Percentiles rank a stretch among this genome's conserved stretches.
phyloP scores from a whole-genome alignment of 2,113 vertebrate species.

The Perca flavescens region DNA sequence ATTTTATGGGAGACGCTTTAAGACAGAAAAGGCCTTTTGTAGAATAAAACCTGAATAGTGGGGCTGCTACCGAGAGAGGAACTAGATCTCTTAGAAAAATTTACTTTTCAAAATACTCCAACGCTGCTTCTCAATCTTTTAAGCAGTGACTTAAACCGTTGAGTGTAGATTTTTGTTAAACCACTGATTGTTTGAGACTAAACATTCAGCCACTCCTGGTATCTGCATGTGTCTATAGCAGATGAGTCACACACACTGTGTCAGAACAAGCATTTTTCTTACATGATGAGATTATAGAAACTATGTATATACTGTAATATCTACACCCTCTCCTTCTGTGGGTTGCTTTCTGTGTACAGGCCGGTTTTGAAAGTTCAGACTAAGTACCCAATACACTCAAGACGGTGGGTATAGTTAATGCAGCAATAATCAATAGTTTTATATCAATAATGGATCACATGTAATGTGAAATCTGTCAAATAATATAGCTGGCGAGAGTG shows the following conservation, averaged over 20 bases:
- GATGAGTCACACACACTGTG: neutral
- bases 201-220: neutral
- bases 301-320: neutral
- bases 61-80: neutral
- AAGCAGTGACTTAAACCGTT: constrained; percentile 6
- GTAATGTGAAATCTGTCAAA: neutral
- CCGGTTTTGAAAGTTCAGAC: neutral
- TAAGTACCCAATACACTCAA: neutral
- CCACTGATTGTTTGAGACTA: neutral
- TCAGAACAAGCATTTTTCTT: neutral
- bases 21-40: constrained; percentile 40
- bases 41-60: constrained; percentile 31
- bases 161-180: neutral
- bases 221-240: neutral
- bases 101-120: constrained; percentile 20
- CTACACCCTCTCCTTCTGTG: neutral
- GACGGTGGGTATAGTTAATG: neutral
- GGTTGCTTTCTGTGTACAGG: neutral
- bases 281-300: neutral
- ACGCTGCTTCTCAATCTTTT: constrained; percentile 6
- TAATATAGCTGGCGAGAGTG: neutral
- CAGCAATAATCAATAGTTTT: neutral
- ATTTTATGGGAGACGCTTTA: constrained; percentile 32
- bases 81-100: constrained; percentile 26
- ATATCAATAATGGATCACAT: neutral